Evolutionary conservation across 2,797 vertebrate genomes (phyloP).

Genomic region (Malacoctenus gilli): DNA sequence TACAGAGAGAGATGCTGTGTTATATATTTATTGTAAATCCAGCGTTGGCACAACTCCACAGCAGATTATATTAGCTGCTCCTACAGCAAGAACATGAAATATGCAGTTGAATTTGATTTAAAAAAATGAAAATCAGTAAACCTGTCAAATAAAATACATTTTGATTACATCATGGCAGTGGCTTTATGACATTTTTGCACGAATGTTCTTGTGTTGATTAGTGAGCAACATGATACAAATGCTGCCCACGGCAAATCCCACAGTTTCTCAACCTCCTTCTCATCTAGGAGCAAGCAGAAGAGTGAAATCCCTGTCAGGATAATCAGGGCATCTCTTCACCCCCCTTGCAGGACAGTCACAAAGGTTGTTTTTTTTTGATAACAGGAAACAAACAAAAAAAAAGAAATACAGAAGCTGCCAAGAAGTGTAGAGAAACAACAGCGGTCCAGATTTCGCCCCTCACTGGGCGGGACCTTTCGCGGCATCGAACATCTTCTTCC

Average conservation of each 20-base stretch:
- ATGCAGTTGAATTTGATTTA: constrained; percentile 7
- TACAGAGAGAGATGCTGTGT: too few relatives aligned
- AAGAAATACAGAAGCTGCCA: not conserved
- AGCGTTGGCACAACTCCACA: constrained; percentile 11
- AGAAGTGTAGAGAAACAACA: not conserved
- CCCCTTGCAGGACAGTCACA: too few relatives aligned
- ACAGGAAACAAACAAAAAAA: not conserved
- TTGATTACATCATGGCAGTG: too few relatives aligned
- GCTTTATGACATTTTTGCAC: too few relatives aligned
- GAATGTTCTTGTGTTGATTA: too few relatives aligned
- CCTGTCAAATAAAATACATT: too few relatives aligned
- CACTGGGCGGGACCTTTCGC: constrained; percentile 89
- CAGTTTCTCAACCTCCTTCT: too few relatives aligned
- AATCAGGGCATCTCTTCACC: not conserved
- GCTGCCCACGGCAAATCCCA: too few relatives aligned
- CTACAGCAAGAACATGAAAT: constrained; percentile 4
- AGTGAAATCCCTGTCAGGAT: not conserved
- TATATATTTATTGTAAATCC: too few relatives aligned
- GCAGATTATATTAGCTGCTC: not conserved
- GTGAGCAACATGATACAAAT: too few relatives aligned
- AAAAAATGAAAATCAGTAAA: too few relatives aligned
- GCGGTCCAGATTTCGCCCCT: constrained; percentile 27
- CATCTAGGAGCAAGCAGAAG: constrained; percentile 8
- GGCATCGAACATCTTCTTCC: constrained; percentile 97
- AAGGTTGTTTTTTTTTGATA: constrained; percentile 2